Evolutionary conservation across 2,888 invertebrate species (phyloP).

Genomic region (Epinotia ramella): DNA sequence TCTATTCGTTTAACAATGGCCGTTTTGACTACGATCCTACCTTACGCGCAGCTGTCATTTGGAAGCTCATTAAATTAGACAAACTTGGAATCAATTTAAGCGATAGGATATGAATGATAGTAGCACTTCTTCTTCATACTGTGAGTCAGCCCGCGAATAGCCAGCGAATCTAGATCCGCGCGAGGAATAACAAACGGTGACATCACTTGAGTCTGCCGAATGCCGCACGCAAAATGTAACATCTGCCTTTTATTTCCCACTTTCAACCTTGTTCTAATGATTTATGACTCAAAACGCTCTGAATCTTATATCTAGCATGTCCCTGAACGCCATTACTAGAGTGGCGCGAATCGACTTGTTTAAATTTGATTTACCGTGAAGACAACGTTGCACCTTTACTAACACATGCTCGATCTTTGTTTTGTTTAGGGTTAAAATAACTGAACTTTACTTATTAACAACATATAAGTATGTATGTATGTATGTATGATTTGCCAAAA

Average conservation of each 20-base stretch:
- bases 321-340: conserved; percentile 66
- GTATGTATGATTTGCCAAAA: neutral
- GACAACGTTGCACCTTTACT: conserved; percentile 48
- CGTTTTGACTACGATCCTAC: conserved; percentile 75
- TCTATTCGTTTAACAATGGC: conserved; percentile 75
- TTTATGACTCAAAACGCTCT: conserved; percentile 61
- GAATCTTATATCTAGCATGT: conserved; percentile 53
- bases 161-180: conserved; percentile 66
- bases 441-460: neutral
- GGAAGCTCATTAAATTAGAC: conserved; percentile 49
- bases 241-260: conserved; percentile 52
- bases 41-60: conserved; percentile 69
- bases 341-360: conserved; percentile 57
- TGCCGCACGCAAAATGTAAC: conserved; percentile 60
- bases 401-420: conserved; percentile 42
- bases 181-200: conserved; percentile 79
- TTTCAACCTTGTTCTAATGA: conserved; percentile 55
- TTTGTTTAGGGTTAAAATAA: conserved; percentile 15
- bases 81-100: neutral
- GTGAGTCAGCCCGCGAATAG: conserved; percentile 71
- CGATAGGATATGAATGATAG: conserved; percentile 38
- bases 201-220: conserved; percentile 70
- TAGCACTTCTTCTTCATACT: conserved; percentile 62
- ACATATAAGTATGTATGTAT: neutral
- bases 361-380: conserved; percentile 56